Evolutionary conservation across 1,140 invertebrate species (phyloP).

Genomic region (Rhyacophila brunnea): DNA sequence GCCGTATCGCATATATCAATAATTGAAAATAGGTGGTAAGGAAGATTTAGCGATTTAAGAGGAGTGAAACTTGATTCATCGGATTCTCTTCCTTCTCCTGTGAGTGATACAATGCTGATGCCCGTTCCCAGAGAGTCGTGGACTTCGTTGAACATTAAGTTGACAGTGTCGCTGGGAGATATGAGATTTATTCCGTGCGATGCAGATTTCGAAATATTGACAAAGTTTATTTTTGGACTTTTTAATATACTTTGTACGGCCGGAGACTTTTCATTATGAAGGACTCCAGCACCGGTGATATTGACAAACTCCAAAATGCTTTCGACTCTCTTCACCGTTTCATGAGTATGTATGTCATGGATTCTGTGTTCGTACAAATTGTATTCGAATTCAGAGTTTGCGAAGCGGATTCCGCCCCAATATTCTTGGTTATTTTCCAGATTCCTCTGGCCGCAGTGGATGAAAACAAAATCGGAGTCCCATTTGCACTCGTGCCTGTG

Average conservation of each 20-base stretch:
- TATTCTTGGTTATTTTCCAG: slow-evolving; percentile 70
- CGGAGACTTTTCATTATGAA: slow-evolving; percentile 93
- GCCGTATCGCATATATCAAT: slow-evolving; percentile 94
- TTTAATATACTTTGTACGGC: slow-evolving; percentile 87
- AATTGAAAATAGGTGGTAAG: slow-evolving; percentile 93
- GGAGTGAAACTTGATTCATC: slow-evolving; percentile 85
- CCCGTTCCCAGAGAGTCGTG: slow-evolving; percentile 86
- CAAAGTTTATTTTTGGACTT: slow-evolving; percentile 77
- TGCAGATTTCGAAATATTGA: slow-evolving; percentile 82
- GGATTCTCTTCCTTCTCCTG: slow-evolving; percentile 87
- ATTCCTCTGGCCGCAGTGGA: slow-evolving; percentile 84
- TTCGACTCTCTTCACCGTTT: slow-evolving; percentile 63
- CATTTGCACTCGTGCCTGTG: slow-evolving; percentile 82
- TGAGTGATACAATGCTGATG: slow-evolving; percentile 83
- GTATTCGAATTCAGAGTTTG: slow-evolving; percentile 85
- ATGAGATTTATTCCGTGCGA: slow-evolving; percentile 91
- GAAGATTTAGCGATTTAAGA: slow-evolving; percentile 79
- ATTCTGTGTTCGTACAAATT: slow-evolving; percentile 78
- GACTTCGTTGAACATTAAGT: slow-evolving; percentile 70
- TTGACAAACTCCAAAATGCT: slow-evolving; percentile 81
- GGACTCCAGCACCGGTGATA: slow-evolving; percentile 91
- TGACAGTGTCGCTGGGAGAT: slow-evolving; percentile 78
- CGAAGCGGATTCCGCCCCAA: slow-evolving; percentile 96
- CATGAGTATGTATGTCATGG: slow-evolving; percentile 77
- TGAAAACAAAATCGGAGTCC: slow-evolving; percentile 90